phyloP scores from a whole-genome alignment of 2,113 vertebrate genomes.

The Xyrauchen texanus region DNA sequence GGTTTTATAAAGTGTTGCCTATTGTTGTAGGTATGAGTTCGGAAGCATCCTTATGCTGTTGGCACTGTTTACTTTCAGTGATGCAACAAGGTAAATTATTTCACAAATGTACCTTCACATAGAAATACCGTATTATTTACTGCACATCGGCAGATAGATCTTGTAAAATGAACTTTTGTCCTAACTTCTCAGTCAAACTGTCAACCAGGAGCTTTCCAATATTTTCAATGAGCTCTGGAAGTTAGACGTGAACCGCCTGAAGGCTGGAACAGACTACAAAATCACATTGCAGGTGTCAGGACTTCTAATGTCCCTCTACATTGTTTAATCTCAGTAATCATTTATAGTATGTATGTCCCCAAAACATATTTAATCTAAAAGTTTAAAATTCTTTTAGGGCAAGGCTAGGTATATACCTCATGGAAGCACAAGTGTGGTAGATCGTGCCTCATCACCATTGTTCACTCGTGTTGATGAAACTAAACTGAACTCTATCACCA shows the following conservation, averaged over 20 bases:
- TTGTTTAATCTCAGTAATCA: background rate
- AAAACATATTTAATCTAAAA: background rate
- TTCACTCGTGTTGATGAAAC: constrained; percentile 77
- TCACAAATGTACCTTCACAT: no score
- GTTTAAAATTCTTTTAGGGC: constrained; percentile 63
- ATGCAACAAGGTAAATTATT: constrained; percentile 47
- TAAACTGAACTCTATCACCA: constrained; percentile 72
- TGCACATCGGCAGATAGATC: background rate
- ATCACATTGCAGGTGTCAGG: constrained; percentile 71
- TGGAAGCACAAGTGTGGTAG: constrained; percentile 70
- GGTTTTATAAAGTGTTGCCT: no score
- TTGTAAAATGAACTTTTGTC: background rate
- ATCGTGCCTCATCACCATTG: constrained; percentile 70
- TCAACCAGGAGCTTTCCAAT: constrained; percentile 72
- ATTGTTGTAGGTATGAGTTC: constrained; percentile 8
- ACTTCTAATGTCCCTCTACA: no score
- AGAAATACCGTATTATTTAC: background rate
- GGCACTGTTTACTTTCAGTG: constrained; percentile 7
- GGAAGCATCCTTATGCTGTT: constrained; percentile 27
- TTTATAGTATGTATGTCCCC: background rate
- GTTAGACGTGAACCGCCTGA: constrained; percentile 66
- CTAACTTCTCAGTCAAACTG: constrained; percentile 53
- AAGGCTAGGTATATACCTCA: constrained; percentile 72
- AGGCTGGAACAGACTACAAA: constrained; percentile 69
- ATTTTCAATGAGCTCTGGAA: constrained; percentile 74